These are phyloP conservation scores for Meganola albula DNA, from an alignment of 2,888 invertebrate genomes.

Conservation along the genomic window DNA sequence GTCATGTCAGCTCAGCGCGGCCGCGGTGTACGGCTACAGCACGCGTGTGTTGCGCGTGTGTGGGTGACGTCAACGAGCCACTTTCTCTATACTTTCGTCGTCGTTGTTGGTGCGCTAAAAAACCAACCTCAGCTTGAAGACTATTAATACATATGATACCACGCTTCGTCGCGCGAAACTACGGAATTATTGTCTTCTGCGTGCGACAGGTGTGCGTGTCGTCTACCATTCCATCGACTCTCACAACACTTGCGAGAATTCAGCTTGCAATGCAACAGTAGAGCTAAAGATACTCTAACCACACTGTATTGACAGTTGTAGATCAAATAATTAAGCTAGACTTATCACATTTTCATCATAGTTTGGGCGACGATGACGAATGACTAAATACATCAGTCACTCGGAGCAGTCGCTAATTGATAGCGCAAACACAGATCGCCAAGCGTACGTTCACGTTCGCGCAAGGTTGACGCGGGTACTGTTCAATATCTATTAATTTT, in stretches of 20 bases:
- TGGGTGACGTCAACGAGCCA: slow-evolving; percentile 74
- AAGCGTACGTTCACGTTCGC: slow-evolving; percentile 31
- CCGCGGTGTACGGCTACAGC: slow-evolving; percentile 38
- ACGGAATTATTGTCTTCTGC: slow-evolving; percentile 61
- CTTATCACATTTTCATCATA: slow-evolving; percentile 10
- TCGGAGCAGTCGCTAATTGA: slow-evolving; percentile 33
- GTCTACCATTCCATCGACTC: slow-evolving; percentile 37
- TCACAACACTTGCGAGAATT: slow-evolving; percentile 36
- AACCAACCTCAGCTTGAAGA: slow-evolving; percentile 60
- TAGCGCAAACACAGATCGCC: slow-evolving; percentile 38
- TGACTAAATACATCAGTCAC: slow-evolving; percentile 18
- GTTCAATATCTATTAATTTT: slow-evolving; percentile 40
- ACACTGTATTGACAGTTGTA: no score
- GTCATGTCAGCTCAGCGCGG: slow-evolving; percentile 35
- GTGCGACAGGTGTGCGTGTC: slow-evolving; percentile 41
- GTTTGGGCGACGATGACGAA: slow-evolving; percentile 12
- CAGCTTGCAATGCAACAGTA: no score
- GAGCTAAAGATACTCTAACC: no score
- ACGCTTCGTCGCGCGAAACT: slow-evolving; percentile 63
- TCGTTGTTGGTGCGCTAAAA: slow-evolving; percentile 73
- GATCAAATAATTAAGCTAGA: no score
- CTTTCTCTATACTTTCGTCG: slow-evolving; percentile 78
- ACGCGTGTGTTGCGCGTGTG: slow-evolving; percentile 64
- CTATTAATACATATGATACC: slow-evolving; percentile 68
- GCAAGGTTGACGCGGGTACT: slow-evolving; percentile 23